Percentiles rank a stretch among this genome's conserved stretches.
These are phyloP conservation scores for Romanomermis culicivorax DNA, from an alignment of 2,888 invertebrate species.

Conservation along the genomic window DNA sequence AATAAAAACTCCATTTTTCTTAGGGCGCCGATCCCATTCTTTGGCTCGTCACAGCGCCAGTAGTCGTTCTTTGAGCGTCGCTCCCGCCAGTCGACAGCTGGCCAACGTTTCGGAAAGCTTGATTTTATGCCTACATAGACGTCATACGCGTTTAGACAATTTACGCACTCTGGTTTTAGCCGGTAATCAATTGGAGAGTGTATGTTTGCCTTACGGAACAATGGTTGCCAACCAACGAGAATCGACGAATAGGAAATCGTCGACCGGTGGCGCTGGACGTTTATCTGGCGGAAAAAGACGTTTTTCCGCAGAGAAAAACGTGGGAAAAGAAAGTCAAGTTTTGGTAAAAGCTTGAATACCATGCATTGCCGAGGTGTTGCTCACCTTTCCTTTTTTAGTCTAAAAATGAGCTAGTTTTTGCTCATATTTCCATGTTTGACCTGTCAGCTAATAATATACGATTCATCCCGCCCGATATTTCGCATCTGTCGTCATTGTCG, in stretches of 20 bases:
- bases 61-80: slow-evolving; percentile 22
- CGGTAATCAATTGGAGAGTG: slow-evolving; percentile 57
- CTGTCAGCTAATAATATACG: slow-evolving; percentile 63
- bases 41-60: slow-evolving; percentile 19
- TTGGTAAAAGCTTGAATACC: no score
- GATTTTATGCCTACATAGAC: slow-evolving; percentile 25
- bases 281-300: background rate
- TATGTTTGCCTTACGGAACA: slow-evolving; percentile 27
- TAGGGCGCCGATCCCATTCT: slow-evolving; percentile 24
- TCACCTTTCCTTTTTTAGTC: slow-evolving; percentile 13
- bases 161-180: slow-evolving; percentile 60
- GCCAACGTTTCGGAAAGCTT: background rate
- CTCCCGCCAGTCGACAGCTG: slow-evolving; percentile 11
- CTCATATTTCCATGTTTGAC: slow-evolving; percentile 79
- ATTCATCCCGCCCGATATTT: slow-evolving; percentile 57
- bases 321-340: no score
- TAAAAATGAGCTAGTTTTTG: slow-evolving; percentile 47
- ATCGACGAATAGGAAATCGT: background rate
- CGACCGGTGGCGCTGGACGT: background rate
- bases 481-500: slow-evolving; percentile 64
- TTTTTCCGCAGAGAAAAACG: background rate
- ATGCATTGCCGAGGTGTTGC: no score
- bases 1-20: no score
- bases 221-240: background rate
- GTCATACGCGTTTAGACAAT: slow-evolving; percentile 55